phyloP scores from a whole-genome alignment of 2,797 vertebrate genomes.

The Otus scops region DNA sequence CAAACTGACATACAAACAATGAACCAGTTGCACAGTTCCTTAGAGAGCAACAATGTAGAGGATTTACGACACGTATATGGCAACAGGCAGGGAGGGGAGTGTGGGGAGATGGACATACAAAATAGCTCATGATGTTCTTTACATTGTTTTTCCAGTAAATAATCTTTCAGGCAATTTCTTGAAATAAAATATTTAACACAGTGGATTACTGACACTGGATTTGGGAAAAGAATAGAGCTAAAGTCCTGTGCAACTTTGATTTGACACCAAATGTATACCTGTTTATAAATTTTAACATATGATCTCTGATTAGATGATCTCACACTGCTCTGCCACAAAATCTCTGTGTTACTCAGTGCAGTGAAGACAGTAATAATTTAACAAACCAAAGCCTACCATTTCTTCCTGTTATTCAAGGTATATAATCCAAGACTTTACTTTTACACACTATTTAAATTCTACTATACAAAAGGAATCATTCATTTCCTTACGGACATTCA shows the following conservation, averaged over 20 bases:
- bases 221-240: neutral
- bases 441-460: neutral
- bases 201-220: neutral
- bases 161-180: neutral
- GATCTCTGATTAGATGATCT: neutral
- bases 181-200: neutral
- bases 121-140: neutral
- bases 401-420: neutral
- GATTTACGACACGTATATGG: conserved; percentile 26
- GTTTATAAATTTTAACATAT: neutral
- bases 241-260: neutral
- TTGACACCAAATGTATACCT: neutral
- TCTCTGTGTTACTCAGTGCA: neutral
- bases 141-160: neutral
- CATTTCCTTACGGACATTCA: neutral
- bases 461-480: neutral
- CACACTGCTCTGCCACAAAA: neutral
- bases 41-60: conserved; percentile 52
- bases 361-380: neutral
- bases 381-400: neutral
- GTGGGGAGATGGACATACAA: neutral
- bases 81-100: conserved; percentile 22
- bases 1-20: conserved; percentile 48
- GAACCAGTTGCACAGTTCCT: conserved; percentile 54
- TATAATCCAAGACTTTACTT: neutral